Conservation (phyloP, 1,140 invertebrate genomes). For the Glomeris maerens region DNA sequence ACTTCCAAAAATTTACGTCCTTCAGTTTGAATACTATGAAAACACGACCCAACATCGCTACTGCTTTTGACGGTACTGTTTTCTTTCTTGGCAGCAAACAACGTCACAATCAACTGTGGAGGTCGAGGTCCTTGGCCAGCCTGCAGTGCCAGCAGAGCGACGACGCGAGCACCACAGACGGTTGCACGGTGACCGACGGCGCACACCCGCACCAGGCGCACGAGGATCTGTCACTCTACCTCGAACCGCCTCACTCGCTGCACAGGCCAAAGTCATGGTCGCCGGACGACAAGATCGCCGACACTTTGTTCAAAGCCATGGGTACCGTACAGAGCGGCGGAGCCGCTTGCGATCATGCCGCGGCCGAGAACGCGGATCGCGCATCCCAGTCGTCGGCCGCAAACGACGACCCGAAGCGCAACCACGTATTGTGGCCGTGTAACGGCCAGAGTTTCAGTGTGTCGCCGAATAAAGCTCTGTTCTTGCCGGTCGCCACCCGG, state of each 20-base stretch:
- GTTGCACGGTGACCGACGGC: conserved; percentile 2
- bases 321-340: conserved; percentile 14
- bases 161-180: conserved; percentile 23
- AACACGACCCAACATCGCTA: too few relatives aligned
- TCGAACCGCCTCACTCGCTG: conserved; percentile 13
- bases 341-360: conserved; percentile 12
- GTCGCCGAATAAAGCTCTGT: conserved; percentile 72
- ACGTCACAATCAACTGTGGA: conserved; percentile 67
- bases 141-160: conserved; percentile 39
- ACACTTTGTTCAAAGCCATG: conserved; percentile 22
- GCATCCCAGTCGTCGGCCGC: background rate
- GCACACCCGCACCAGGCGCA: conserved; percentile 5
- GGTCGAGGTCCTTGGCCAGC: conserved; percentile 86
- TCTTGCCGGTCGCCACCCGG: conserved; percentile 32
- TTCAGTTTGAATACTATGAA: too few relatives aligned
- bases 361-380: background rate
- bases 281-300: conserved; percentile 46
- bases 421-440: conserved; percentile 53
- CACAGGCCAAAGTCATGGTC: conserved; percentile 64
- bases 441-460: conserved; percentile 74
- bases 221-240: conserved; percentile 19
- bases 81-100: conserved; percentile 37
- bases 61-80: conserved; percentile 2
- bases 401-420: conserved; percentile 14
- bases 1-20: too few relatives aligned